These are phyloP conservation scores for Eupithecia dodoneata DNA, from an alignment of 2,888 invertebrate genomes.

Conservation along the genomic window DNA sequence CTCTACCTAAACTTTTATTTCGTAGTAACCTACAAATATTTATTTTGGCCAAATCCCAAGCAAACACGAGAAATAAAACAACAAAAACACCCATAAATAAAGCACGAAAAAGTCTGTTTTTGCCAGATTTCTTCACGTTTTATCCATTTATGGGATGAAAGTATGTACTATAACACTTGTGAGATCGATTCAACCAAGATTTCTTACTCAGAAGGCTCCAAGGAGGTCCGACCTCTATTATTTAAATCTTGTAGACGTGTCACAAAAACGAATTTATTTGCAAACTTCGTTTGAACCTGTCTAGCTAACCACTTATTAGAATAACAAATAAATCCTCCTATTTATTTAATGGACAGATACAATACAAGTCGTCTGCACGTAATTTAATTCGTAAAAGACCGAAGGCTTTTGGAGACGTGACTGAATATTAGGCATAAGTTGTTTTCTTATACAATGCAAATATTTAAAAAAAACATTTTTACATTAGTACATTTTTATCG, in stretches of 20 bases:
- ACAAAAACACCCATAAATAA: background rate
- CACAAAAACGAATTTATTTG: background rate
- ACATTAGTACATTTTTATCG: background rate
- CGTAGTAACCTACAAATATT: constrained; percentile 3
- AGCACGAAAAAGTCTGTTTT: background rate
- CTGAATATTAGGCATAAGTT: background rate
- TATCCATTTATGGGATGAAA: background rate
- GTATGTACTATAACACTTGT: background rate
- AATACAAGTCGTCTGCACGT: background rate
- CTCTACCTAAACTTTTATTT: background rate
- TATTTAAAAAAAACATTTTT: background rate
- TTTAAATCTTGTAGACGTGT: background rate
- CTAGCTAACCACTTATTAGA: background rate
- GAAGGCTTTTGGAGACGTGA: background rate
- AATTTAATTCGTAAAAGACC: background rate
- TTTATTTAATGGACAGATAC: background rate
- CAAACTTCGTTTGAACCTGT: background rate
- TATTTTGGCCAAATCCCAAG: constrained; percentile 10
- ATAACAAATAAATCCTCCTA: background rate
- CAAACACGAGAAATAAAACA: background rate
- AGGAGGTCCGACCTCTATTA: background rate
- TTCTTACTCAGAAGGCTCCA: background rate
- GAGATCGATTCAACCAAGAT: background rate
- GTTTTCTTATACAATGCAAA: background rate
- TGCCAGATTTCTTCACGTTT: background rate